Conservation (phyloP, 2,888 invertebrate genomes). For the Margaritifera margaritifera region DNA sequence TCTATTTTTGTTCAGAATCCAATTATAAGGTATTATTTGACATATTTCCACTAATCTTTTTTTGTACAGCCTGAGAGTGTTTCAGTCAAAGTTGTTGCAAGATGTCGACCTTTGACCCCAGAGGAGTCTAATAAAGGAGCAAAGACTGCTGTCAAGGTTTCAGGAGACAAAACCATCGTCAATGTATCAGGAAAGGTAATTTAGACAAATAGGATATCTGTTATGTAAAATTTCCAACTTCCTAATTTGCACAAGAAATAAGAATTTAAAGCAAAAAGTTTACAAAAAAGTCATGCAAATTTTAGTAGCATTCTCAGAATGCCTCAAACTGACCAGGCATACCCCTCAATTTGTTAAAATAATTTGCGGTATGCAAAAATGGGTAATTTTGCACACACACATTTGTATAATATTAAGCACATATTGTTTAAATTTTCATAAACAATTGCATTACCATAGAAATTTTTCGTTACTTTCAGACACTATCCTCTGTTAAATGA, state of each 20-base stretch:
- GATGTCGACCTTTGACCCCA: slow-evolving; percentile 55
- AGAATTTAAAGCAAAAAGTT: not conserved
- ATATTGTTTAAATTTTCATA: too few relatives aligned
- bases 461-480: too few relatives aligned
- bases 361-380: too few relatives aligned
- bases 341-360: too few relatives aligned
- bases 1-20: too few relatives aligned
- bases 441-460: too few relatives aligned
- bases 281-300: not conserved
- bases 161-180: slow-evolving; percentile 58
- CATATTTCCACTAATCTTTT: not conserved
- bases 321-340: too few relatives aligned
- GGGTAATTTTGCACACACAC: too few relatives aligned
- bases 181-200: slow-evolving; percentile 61
- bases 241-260: not conserved
- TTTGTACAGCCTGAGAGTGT: slow-evolving; percentile 55
- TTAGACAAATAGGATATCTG: not conserved
- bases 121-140: slow-evolving; percentile 56
- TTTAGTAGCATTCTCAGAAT: not conserved
- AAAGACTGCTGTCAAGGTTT: slow-evolving; percentile 49
- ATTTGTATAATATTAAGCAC: too few relatives aligned
- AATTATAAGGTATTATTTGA: too few relatives aligned
- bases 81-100: slow-evolving; percentile 55
- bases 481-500: too few relatives aligned
- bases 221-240: not conserved